Evolutionary conservation across 2,888 invertebrate species (phyloP).

Genomic region (Antheraea assamensis): DNA sequence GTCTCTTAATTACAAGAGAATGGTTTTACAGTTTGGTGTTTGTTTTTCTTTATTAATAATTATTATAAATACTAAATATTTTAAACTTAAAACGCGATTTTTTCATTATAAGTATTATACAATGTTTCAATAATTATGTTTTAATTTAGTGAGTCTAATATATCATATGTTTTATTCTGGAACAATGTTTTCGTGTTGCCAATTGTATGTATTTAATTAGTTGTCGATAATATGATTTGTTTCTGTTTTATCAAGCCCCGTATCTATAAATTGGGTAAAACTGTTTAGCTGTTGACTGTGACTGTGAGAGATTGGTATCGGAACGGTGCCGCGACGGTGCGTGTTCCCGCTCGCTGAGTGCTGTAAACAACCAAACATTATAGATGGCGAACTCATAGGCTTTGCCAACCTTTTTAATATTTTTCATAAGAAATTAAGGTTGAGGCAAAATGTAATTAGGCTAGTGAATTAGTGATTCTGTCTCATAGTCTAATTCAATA

Average conservation of each 20-base stretch:
- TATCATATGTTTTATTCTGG: not conserved
- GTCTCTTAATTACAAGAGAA: no score
- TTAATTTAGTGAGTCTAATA: not conserved
- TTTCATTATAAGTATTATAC: no score
- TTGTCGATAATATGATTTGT: constrained; percentile 5
- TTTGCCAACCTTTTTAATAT: constrained; percentile 41
- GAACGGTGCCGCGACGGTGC: constrained; percentile 28
- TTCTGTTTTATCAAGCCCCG: constrained; percentile 24
- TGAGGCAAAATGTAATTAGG: not conserved
- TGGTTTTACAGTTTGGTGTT: no score
- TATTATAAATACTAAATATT: no score
- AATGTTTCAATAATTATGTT: no score
- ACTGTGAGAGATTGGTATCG: constrained; percentile 53
- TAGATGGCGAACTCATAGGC: constrained; percentile 35
- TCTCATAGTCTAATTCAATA: not conserved
- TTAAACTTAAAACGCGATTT: no score
- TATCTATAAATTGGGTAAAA: constrained; percentile 39
- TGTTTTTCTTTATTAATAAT: no score
- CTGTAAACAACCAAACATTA: constrained; percentile 67
- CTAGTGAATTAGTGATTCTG: not conserved
- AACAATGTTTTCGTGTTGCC: not conserved
- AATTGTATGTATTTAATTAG: not conserved
- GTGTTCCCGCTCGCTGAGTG: constrained; percentile 47
- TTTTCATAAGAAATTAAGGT: not conserved
- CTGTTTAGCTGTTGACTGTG: constrained; percentile 41